These are phyloP conservation scores for Dreissena rostriformis DNA, from an alignment of 1,140 invertebrate genomes.

Conservation along the genomic window DNA sequence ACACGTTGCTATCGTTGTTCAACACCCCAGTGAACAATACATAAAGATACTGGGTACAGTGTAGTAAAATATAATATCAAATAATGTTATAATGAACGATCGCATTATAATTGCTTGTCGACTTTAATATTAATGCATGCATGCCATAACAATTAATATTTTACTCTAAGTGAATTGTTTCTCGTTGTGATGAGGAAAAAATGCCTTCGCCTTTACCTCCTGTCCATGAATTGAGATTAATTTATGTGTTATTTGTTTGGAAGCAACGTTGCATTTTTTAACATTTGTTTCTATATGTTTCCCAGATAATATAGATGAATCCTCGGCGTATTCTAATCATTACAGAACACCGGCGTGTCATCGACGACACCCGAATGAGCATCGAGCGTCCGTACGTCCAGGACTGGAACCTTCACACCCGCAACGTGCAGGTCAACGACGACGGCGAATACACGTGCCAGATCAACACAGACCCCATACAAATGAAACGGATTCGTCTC, in stretches of 20 bases:
- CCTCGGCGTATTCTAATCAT: constrained; percentile 71
- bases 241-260: neutral
- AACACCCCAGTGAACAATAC: too few species aligned
- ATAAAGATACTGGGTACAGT: too few species aligned
- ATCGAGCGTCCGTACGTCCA: constrained; percentile 63
- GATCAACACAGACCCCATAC: constrained; percentile 62
- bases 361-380: constrained; percentile 69
- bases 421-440: constrained; percentile 46
- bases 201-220: neutral
- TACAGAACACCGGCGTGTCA: constrained; percentile 66
- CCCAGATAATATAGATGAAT: constrained; percentile 77
- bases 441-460: constrained; percentile 60
- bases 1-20: too few species aligned
- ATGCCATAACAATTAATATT: neutral
- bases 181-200: neutral
- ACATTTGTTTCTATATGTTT: constrained; percentile 1
- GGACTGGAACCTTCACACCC: constrained; percentile 72
- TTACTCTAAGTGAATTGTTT: neutral
- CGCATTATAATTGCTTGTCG: neutral
- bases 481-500: constrained; percentile 58
- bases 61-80: too few species aligned
- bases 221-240: neutral
- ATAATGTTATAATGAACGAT: neutral
- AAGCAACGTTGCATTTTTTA: neutral
- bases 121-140: neutral